Evolutionary conservation across 2,113 vertebrate species (phyloP), one percentile per base, ranked within the genome.

Genomic region (Chloroceryle aenea): DNA sequence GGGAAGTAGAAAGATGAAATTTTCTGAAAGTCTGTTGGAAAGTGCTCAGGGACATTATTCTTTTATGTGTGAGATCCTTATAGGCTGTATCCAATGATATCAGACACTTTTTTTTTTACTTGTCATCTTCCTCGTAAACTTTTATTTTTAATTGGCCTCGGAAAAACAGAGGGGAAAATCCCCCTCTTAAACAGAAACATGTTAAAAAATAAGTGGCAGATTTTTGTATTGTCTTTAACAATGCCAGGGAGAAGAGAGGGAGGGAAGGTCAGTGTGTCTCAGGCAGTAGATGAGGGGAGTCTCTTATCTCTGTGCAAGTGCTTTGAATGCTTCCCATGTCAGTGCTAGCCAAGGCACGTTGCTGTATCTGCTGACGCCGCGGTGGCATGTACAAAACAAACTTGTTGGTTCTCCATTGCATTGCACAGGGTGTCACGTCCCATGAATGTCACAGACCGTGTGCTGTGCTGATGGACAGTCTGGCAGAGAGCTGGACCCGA

Each of bases 1-100:
- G 92, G 94, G 95, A 97, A 95, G 95, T 95, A 95, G 96, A 97
- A 97, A 97, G 92, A 96, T 97, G 90, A 97, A 95, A 96, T 96
- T 95, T 96, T 96, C 95, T 94, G 89, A 97, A 97, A 95, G 96
- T 96, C 94, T 97, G 56, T 87, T 77, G 90, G 93, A 93, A 97
- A 97, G 96, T 96, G 91, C 91, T 96, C 69, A 90, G 96, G 94
- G 87, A 95, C 83, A 74, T 90, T 89, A 87, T 89, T 95, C 90
- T 93, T 94, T 92, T 89, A 80, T 91, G 78, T 97, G 75, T 50
- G 69, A 93, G 90, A 87, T 89, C 74, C 87, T 93, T 81, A 59
- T 67, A 93, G 81, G 82, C 92, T 93, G 91, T 36, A 77, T 93
- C 77, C 91, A 92, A 8, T 85, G 84, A 55, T 81, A 91, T 77